A percentile compares a stretch with the other conserved stretches of the same genome.
Conservation (phyloP, 1,140 invertebrate genomes). For the Ceratina calcarata region DNA sequence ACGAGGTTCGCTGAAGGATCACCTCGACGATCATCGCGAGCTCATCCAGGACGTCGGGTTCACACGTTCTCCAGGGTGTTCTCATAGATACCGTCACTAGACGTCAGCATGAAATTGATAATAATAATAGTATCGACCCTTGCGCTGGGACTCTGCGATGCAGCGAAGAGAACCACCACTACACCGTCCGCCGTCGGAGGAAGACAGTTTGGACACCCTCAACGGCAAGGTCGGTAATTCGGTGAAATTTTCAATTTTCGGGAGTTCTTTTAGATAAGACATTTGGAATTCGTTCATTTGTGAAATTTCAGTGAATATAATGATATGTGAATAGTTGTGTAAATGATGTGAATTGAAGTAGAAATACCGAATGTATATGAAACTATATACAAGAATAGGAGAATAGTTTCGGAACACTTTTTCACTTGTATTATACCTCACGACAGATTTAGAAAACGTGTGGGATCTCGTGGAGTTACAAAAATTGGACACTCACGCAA, state of each 20-base stretch:
- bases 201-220: conserved; percentile 61
- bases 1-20: conserved; percentile 10
- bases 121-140: conserved; percentile 14
- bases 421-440: neutral
- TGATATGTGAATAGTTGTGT: too few species aligned
- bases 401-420: neutral
- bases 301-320: too few species aligned
- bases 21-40: conserved; percentile 8
- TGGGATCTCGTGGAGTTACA: conserved; percentile 69
- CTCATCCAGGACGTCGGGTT: conserved; percentile 2
- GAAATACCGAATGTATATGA: too few species aligned
- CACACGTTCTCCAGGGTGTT: conserved; percentile 2
- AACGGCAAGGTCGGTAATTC: conserved; percentile 68
- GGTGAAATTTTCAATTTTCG: neutral
- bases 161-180: conserved; percentile 36
- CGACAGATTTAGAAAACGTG: conserved; percentile 54
- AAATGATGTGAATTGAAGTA: too few species aligned
- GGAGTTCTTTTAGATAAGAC: neutral
- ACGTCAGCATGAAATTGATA: conserved; percentile 35
- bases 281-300: too few species aligned
- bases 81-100: neutral
- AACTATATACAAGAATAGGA: too few species aligned
- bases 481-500: conserved; percentile 54
- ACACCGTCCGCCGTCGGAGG: neutral
- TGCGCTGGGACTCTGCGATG: conserved; percentile 30